phyloP scores from a whole-genome alignment of 2,113 vertebrate genomes.

The Mobula birostris region DNA sequence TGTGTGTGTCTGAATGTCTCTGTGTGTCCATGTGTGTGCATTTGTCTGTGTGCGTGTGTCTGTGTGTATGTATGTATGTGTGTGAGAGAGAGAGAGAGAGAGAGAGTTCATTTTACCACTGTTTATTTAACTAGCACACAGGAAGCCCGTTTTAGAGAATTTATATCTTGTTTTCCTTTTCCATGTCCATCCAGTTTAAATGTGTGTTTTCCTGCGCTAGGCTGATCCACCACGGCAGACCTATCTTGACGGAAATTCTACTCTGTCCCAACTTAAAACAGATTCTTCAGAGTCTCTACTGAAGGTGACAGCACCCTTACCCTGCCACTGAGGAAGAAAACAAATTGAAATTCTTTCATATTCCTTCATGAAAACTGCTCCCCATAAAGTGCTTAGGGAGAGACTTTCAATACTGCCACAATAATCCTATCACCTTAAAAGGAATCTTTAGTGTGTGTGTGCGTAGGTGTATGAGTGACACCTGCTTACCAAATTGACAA shows the following conservation, averaged over 20 bases:
- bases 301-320: background rate
- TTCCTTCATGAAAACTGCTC: no score
- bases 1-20: no score
- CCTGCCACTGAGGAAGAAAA: background rate
- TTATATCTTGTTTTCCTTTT: background rate
- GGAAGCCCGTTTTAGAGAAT: background rate
- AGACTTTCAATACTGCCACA: background rate
- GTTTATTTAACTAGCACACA: constrained; percentile 18
- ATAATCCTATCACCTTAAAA: background rate
- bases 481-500: background rate
- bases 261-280: background rate
- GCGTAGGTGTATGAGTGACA: no score
- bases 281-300: background rate
- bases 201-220: background rate
- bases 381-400: background rate
- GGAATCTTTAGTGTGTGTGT: background rate
- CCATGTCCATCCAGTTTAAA: background rate
- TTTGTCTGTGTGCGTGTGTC: background rate
- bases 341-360: background rate
- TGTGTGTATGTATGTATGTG: background rate
- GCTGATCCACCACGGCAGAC: background rate
- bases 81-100: no score
- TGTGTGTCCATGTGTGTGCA: background rate
- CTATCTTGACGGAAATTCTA: background rate
- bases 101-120: background rate